phyloP scores from a whole-genome alignment of 2,888 invertebrate genomes.

The Mechanitis mazaeus region DNA sequence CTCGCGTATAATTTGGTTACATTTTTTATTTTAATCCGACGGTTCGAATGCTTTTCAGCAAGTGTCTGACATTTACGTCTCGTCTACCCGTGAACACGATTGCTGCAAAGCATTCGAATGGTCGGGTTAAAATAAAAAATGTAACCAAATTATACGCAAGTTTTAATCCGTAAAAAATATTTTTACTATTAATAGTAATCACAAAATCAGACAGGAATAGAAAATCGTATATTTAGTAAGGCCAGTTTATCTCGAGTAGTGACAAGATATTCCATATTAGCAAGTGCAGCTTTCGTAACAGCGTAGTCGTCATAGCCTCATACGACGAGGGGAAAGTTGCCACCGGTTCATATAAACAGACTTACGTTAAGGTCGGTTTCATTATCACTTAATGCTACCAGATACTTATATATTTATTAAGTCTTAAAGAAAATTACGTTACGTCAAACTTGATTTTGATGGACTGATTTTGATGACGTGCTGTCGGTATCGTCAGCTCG shows the following conservation, averaged over 20 bases:
- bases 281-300: constrained; percentile 70
- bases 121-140: no score
- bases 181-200: no score
- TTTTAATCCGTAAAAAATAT: no score
- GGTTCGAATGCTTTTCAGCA: no score
- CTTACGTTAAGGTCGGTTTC: constrained; percentile 40
- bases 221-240: constrained; percentile 27
- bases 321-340: constrained; percentile 62
- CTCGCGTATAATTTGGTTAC: no score
- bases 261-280: constrained; percentile 55
- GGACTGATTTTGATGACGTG: constrained; percentile 18
- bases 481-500: constrained; percentile 9
- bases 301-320: constrained; percentile 54
- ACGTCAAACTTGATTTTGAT: neutral
- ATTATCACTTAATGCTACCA: constrained; percentile 27
- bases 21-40: no score
- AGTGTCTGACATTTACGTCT: no score
- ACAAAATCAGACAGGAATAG: constrained; percentile 13
- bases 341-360: constrained; percentile 50
- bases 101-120: no score
- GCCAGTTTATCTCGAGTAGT: constrained; percentile 26
- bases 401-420: neutral
- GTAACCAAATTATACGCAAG: no score
- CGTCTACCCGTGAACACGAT: no score
- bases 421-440: neutral